Conservation (phyloP, 2,113 vertebrate species). For the Sapajus apella region DNA sequence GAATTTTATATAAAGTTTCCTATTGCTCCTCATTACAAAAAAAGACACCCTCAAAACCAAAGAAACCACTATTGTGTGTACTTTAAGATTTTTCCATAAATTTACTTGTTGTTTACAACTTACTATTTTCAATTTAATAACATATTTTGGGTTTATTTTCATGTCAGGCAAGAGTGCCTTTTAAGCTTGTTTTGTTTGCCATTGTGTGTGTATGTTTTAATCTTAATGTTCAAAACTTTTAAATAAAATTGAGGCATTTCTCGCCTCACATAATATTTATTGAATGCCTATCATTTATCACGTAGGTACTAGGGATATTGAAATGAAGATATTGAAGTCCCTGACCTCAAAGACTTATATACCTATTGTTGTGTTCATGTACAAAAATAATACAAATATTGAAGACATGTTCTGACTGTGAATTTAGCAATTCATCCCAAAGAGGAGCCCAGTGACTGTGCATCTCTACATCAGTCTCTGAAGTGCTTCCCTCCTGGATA, state of each 20-base stretch:
- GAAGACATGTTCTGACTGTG: background rate
- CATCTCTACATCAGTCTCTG: background rate
- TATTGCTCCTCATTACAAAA: background rate
- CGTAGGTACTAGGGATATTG: background rate
- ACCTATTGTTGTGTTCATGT: background rate
- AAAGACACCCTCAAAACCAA: background rate
- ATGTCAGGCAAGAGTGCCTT: background rate
- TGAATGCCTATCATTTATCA: background rate
- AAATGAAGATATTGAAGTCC: background rate
- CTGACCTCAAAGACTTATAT: background rate
- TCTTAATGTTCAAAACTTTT: background rate
- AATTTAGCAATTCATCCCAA: background rate
- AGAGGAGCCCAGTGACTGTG: background rate
- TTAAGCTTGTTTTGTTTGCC: background rate
- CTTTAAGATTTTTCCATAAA: background rate
- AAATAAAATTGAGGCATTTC: background rate
- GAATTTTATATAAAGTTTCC: background rate
- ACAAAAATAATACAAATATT: background rate
- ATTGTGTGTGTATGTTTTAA: background rate
- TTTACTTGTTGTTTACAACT: background rate
- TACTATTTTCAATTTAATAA: slow-evolving; percentile 31
- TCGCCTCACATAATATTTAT: background rate
- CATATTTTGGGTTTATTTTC: background rate
- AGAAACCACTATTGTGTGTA: background rate
- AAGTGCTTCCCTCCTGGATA: background rate